phyloP scores from a whole-genome alignment of 2,888 invertebrate genomes.

The Drosophila bunnanda region DNA sequence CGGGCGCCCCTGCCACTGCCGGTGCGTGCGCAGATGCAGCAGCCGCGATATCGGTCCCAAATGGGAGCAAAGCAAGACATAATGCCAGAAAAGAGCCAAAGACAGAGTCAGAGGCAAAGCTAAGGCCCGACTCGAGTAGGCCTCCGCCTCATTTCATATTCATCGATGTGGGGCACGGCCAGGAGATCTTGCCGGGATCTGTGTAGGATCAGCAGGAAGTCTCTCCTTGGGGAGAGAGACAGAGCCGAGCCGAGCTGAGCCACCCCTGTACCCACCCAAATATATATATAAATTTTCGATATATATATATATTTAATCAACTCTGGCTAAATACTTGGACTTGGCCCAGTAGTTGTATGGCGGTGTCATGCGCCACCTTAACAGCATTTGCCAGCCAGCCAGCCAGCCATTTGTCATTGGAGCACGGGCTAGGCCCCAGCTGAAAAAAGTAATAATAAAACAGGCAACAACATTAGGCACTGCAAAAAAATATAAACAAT shows the following conservation, averaged over 20 bases:
- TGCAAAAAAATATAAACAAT: background rate
- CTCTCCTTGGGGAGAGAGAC: constrained; percentile 1
- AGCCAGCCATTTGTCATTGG: constrained; percentile 45
- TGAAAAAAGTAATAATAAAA: constrained; percentile 28
- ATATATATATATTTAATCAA: constrained; percentile 33
- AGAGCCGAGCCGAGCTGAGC: background rate
- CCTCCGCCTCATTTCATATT: constrained; percentile 77
- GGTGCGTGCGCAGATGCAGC: constrained; percentile 41
- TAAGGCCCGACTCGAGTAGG: constrained; percentile 17
- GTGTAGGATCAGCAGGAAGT: constrained; percentile 49
- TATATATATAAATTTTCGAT: constrained; percentile 10
- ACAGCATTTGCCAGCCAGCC: constrained; percentile 73
- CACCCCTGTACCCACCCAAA: constrained; percentile 17
- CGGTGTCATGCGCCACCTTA: constrained; percentile 81
- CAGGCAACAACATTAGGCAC: constrained; percentile 12
- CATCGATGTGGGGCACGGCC: constrained; percentile 80
- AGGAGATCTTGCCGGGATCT: constrained; percentile 21
- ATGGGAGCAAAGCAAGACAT: constrained; percentile 79
- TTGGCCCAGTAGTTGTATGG: constrained; percentile 72
- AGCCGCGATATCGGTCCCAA: constrained; percentile 52
- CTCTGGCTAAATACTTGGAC: constrained; percentile 54
- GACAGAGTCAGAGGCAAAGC: constrained; percentile 54
- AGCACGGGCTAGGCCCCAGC: constrained; percentile 34
- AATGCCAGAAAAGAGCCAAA: constrained; percentile 54
- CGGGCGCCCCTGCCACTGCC: background rate